Conservation (phyloP, 2,797 vertebrate genomes). For the Champsocephalus esox region DNA sequence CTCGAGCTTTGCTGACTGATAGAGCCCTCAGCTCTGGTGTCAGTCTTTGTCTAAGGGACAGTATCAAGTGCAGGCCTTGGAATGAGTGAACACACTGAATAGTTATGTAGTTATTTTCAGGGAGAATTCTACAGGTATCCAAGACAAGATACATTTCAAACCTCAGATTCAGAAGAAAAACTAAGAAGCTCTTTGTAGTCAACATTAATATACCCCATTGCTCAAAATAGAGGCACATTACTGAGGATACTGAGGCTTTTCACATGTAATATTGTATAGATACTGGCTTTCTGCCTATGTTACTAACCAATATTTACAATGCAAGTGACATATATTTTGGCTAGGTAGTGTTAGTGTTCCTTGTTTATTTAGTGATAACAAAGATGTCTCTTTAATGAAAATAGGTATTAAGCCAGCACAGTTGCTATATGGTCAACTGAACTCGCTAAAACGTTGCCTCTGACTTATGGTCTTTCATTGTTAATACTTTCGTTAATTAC, state of each 20-base stretch:
- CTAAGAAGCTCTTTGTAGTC: constrained; percentile 1
- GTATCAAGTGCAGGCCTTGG: constrained; percentile 52
- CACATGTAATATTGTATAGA: background rate
- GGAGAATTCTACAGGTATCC: constrained; percentile 30
- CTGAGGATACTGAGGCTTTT: background rate
- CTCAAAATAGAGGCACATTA: no score
- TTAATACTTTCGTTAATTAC: background rate
- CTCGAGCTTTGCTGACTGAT: constrained; percentile 61
- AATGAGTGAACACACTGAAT: constrained; percentile 48
- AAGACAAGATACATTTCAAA: constrained; percentile 46
- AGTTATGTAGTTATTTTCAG: constrained; percentile 34
- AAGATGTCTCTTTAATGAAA: background rate
- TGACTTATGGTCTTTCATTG: background rate
- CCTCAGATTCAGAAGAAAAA: constrained; percentile 36
- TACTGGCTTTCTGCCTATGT: background rate
- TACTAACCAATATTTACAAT: background rate
- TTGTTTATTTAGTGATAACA: background rate
- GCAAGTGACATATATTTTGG: no score
- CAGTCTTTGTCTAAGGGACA: constrained; percentile 58
- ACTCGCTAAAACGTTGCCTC: background rate
- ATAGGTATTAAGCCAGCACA: background rate
- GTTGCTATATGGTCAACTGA: background rate
- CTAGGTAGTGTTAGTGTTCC: background rate
- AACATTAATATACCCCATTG: constrained; percentile 1
- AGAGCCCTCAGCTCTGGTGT: constrained; percentile 68